Conservation (phyloP, 1,140 invertebrate genomes). For the Pogonomyrmex barbatus region DNA sequence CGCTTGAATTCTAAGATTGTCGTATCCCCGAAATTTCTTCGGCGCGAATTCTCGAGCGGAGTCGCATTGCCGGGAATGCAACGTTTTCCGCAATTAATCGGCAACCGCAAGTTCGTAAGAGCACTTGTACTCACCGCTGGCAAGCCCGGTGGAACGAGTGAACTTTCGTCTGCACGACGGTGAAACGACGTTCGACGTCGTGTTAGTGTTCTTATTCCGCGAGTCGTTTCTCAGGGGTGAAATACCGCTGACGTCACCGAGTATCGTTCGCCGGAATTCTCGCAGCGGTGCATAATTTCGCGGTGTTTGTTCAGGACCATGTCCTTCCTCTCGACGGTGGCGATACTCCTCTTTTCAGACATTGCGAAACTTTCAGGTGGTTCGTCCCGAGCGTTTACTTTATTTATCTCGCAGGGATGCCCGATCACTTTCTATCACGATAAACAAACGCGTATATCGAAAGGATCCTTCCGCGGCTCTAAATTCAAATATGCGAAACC, state of each 20-base stretch:
- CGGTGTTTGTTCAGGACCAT: slow-evolving; percentile 59
- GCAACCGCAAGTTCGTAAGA: slow-evolving; percentile 64
- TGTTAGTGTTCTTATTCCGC: slow-evolving; percentile 54
- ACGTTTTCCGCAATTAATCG: slow-evolving; percentile 68
- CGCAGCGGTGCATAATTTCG: slow-evolving; percentile 68
- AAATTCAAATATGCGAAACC: not conserved
- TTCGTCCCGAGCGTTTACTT: not conserved
- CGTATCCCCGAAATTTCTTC: not conserved
- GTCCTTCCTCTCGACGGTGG: slow-evolving; percentile 38
- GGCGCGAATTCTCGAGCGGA: slow-evolving; percentile 18
- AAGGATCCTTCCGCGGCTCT: not conserved
- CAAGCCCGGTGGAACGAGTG: slow-evolving; percentile 30
- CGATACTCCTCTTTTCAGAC: slow-evolving; percentile 31
- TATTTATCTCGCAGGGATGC: slow-evolving; percentile 7
- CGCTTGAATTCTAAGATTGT: not conserved
- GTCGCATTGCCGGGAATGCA: not conserved
- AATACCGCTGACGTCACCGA: slow-evolving; percentile 71
- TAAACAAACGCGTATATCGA: not conserved
- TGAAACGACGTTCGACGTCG: slow-evolving; percentile 44
- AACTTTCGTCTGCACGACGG: slow-evolving; percentile 57
- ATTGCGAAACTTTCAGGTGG: slow-evolving; percentile 21
- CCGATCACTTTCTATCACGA: slow-evolving; percentile 5
- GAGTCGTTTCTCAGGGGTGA: slow-evolving; percentile 69
- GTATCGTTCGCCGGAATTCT: slow-evolving; percentile 72
- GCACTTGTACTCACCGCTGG: slow-evolving; percentile 46